Evolutionary conservation across 2,797 vertebrate genomes (phyloP).

Genomic region (Syngnathus acus): DNA sequence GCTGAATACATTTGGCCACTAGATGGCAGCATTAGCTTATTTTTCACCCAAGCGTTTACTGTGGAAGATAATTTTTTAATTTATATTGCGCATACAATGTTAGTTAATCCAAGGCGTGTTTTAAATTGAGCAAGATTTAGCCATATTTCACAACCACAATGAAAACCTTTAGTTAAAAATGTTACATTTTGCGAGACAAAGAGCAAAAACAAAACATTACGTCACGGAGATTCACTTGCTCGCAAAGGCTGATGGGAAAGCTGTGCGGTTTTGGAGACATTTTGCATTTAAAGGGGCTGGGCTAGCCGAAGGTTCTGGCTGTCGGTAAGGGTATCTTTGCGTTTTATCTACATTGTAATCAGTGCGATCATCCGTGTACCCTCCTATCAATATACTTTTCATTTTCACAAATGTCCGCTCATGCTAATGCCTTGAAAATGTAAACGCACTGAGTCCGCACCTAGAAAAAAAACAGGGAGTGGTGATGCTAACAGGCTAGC

Average conservation of each 20-base stretch:
- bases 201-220: slow-evolving; percentile 52
- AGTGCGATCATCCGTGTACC: fast-evolving
- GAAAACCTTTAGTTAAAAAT: not conserved
- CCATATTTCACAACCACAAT: not conserved
- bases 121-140: not conserved
- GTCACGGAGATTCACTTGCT: slow-evolving; percentile 33
- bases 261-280: slow-evolving; percentile 52
- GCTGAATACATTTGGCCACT: not conserved
- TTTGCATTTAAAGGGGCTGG: slow-evolving; percentile 73
- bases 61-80: not conserved
- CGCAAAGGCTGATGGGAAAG: slow-evolving; percentile 49
- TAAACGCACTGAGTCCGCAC: not conserved
- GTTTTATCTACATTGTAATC: not conserved
- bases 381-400: fast-evolving
- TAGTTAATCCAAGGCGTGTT: too few species aligned
- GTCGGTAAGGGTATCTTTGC: slow-evolving; percentile 50
- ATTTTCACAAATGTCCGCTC: fast-evolving
- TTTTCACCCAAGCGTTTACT: not conserved
- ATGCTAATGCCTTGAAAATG: not conserved
- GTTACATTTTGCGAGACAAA: not conserved
- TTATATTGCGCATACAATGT: too few species aligned
- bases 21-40: not conserved
- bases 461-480: slow-evolving; percentile 41
- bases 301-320: slow-evolving; percentile 47
- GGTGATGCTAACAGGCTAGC: slow-evolving; percentile 56